Base-by-base conservation (phyloP, 1,140 invertebrate species). In the Mamestra configurata region DNA sequence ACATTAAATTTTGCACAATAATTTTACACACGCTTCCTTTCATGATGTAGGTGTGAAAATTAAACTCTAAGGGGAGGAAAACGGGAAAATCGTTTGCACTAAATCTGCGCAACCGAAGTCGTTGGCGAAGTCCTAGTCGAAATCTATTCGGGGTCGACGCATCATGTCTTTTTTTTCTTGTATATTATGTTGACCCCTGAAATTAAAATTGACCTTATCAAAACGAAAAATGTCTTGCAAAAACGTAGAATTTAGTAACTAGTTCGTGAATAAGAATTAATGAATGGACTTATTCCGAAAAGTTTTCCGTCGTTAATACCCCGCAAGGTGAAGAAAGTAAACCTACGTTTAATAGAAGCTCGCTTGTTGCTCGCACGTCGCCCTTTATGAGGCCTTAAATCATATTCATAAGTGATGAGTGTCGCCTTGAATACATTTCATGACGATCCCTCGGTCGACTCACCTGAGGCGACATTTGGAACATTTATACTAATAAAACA, bases 341-440 rank as follows among this genome's bases (percentile, higher is more conserved):
- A 77, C 46, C 40, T 57, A 20, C 40, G 11, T 53, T 61, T 49
- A 40, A 71, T 72, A 79, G 37, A 35, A 49, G 24, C 22, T 20
- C 66, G 51, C 55, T 71, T 79, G 68, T 61, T 79, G 61, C 46
- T 72, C 40, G 72, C 31, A 72, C 22, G 59, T 79, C 77, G 18
- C 43, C 51, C 27, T 79, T 61, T 71, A 71, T 61, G 59, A 35
- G 57, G 46, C 51, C 64, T 53, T 70, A 79, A 53, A 73, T 73
- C 73, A 76, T 64, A 61, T 78, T 84, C 81, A 82, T 82, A 71
- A 82, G 59, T 77, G 20, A 78, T 72, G 68, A 72, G 51, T 72
- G 68, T 73, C 68, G 46, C 43, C 75, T 40, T 78, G 57, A 77
- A 81, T 72, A 72, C 46, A 81, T 73, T 78, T 78, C 43, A 43